A percentile compares a stretch with the other conserved stretches of the same genome.
These are phyloP conservation scores for Lepidochitona cinerea DNA, from an alignment of 2,888 invertebrate species.

Conservation along the genomic window DNA sequence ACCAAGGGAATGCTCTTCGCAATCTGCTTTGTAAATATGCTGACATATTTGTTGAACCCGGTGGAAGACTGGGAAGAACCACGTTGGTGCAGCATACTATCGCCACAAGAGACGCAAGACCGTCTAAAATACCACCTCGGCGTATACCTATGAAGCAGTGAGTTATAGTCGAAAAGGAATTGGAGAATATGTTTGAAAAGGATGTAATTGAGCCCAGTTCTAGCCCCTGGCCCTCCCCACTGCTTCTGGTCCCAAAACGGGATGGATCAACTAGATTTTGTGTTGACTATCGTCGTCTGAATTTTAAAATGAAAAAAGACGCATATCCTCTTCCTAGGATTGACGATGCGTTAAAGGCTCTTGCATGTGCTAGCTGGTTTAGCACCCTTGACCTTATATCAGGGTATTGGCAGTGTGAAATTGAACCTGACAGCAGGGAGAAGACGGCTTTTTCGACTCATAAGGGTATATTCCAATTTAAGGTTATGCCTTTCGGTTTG, in stretches of 20 bases:
- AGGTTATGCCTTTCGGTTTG: conserved; percentile 33
- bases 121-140: neutral
- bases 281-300: conserved; percentile 24
- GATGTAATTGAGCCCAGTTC: conserved; percentile 21
- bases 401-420: conserved; percentile 43
- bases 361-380: conserved; percentile 38
- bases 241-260: conserved; percentile 22
- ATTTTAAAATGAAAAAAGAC: conserved; percentile 16
- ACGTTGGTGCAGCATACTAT: neutral
- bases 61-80: too few species aligned
- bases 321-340: conserved; percentile 23
- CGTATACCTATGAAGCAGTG: neutral
- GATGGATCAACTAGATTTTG: conserved; percentile 22
- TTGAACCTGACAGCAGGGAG: conserved; percentile 22
- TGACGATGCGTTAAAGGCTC: conserved; percentile 27
- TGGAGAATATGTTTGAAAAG: conserved; percentile 15
- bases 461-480: conserved; percentile 28
- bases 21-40: too few species aligned
- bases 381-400: conserved; percentile 29
- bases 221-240: conserved; percentile 14
- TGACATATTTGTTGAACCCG: too few species aligned
- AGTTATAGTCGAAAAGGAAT: neutral
- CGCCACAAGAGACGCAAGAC: neutral
- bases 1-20: too few species aligned
- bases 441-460: conserved; percentile 39